Conservation (phyloP, 2,797 vertebrate genomes). For the Eleutherodactylus coqui region DNA sequence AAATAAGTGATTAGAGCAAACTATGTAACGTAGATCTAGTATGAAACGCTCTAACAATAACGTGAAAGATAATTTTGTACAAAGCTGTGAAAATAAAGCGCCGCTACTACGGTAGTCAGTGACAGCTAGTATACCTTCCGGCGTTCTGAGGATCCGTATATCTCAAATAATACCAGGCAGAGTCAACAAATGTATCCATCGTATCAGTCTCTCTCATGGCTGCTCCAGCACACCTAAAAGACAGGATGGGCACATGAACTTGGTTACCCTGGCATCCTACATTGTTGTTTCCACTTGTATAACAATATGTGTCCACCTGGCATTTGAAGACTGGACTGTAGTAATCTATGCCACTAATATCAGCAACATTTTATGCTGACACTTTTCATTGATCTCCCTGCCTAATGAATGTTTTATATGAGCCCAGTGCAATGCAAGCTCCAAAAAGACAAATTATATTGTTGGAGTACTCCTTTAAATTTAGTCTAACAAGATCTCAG, state of each 20-base stretch:
- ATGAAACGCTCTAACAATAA: neutral
- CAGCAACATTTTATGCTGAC: too few relatives aligned
- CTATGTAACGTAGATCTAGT: neutral
- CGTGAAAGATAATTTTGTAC: neutral
- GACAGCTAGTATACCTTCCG: constrained; percentile 75
- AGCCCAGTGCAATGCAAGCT: too few relatives aligned
- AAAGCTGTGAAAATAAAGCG: neutral
- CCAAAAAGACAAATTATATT: neutral
- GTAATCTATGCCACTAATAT: neutral
- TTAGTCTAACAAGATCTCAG: too few relatives aligned
- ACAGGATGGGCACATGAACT: neutral
- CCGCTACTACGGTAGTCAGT: neutral
- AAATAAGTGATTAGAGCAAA: neutral
- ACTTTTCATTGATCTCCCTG: too few relatives aligned
- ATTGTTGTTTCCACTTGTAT: neutral
- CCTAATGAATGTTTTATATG: too few relatives aligned
- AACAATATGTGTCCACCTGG: neutral
- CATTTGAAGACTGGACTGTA: neutral
- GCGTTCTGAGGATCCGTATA: constrained; percentile 90
- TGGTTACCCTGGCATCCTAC: neutral
- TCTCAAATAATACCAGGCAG: constrained; percentile 95
- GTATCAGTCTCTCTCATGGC: constrained; percentile 92
- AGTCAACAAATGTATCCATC: constrained; percentile 99
- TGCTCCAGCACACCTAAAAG: constrained; percentile 83
- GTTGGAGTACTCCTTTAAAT: too few relatives aligned